Evolutionary conservation across 1,140 invertebrate genomes (phyloP), one percentile per base, ranked within the genome.

Genomic region (Zaprionus inermis): DNA sequence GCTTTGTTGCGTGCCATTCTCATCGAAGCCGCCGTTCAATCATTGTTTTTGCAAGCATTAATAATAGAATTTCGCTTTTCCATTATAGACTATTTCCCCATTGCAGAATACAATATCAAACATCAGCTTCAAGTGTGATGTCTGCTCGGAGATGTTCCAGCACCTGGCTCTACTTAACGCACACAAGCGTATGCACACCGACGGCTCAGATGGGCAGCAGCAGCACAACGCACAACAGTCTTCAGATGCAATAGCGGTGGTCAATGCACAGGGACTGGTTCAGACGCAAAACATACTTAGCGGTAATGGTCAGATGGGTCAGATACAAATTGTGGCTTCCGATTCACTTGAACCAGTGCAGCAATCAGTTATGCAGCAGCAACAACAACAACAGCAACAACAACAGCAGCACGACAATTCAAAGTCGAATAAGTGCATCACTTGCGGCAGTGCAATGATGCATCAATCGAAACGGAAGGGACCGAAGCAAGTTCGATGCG

Each of bases 61-160:
- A 64, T 57, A 46, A 49, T 12, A 44, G 38, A 34, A 16, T 44
- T 54, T 28, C 12, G 4, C 7, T 52, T 58, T 36, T 7, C 55
- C 6, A 49, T 24, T 32, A 54, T 60, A 55, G 28, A 18, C 6
- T 16, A 56, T 63, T 61, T 60, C 38, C 6, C 46, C 32, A 18
- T 60, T 90, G 41, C 74, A 94, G 80, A 95, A 95, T 80, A 94
- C 96, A 52, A 96, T 96, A 79, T 95, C 95, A 18, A 96, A 96
- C 80, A 96, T 96, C 14, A 96, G 96, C 67, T 97, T 96, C 90
- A 97, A 97, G 92, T 97, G 96, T 92, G 96, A 97, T 92, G 95
- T 97, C 4, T 97, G 96, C 89, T 96, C 96, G 28, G 92, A 97
- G 34, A 96, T 96, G 93, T 97, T 97, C 91, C 95, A 95, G 2